Conservation (phyloP, 2,113 vertebrate species). For the Quiscalus mexicanus region DNA sequence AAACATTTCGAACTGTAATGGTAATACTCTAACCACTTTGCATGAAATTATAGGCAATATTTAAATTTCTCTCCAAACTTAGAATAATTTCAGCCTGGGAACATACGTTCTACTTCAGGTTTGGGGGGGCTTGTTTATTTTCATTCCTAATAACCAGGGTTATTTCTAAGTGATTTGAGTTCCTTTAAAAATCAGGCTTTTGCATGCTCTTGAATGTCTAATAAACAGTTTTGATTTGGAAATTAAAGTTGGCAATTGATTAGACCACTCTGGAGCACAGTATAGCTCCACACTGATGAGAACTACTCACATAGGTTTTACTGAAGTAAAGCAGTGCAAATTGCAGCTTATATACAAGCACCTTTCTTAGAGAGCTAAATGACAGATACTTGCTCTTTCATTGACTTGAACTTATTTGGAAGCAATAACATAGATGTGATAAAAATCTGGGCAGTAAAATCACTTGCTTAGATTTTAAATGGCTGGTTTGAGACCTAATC, state of each 20-base stretch:
- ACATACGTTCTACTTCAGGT: background rate
- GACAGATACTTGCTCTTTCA: background rate
- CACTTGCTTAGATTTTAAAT: background rate
- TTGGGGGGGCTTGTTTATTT: background rate
- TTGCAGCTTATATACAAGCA: background rate
- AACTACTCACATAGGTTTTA: background rate
- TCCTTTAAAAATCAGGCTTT: background rate
- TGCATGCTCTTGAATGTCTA: background rate
- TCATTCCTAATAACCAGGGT: background rate
- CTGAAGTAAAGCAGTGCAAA: background rate
- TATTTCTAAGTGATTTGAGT: background rate
- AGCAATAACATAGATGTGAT: background rate
- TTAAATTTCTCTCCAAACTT: conserved; percentile 39
- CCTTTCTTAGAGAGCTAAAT: background rate
- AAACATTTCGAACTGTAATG: background rate
- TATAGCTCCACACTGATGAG: background rate
- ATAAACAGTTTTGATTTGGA: background rate
- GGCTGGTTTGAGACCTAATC: background rate
- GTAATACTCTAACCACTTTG: background rate
- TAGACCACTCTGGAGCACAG: background rate
- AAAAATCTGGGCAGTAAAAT: background rate
- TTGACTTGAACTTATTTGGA: background rate
- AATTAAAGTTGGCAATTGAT: background rate
- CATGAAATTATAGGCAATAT: background rate
- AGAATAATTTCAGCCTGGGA: background rate